Evolutionary conservation across 2,888 invertebrate species (phyloP), one percentile per base, ranked within the genome.

Genomic region (Dicranocentrus wangi): DNA sequence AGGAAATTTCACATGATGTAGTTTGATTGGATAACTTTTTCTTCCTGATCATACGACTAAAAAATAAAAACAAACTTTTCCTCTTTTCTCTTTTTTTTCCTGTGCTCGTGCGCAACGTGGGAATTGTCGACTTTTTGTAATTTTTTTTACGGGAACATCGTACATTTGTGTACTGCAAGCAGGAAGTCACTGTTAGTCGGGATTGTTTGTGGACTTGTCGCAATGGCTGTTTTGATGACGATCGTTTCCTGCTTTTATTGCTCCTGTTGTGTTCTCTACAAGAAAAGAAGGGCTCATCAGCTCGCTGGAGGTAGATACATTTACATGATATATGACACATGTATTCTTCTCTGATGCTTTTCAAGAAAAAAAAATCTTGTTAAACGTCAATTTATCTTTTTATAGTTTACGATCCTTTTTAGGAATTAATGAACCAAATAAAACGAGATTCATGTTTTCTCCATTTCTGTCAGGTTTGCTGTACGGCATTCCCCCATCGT

Each of bases 211-310:
- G 88, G 88, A 15, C 86, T 87, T 3, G 86, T 87, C 21, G 86
- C 88, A 17, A 87, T 88, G 32, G 79, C 88, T 42, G 82, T 87
- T 21, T 82, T 88, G 65, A 86, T 88, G 68, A 87, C 87, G 27
- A 75, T 88, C 10, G 87, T 87, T 21, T 87, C 87, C 73, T 89
- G 88, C 81, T 86, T 88, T 66, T 87, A 88, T 81, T 89, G 89
- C 83, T 87, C 87, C 25, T 88, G 88, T 79, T 88, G 88, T 82
- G 84, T 87, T 19, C 84, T 88, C 13, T 88, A 88, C 85, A 87
- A 88, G 81, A 88, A 88, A 61, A 69, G 83, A 13, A 42, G 81
- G 42, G 58, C 43, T 8, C 47, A 60, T 8, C 72, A 63, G 51
- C 53, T 73, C 1, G 32, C 73, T 19, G 81, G 75, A 53, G 81